phyloP scores from a whole-genome alignment of 2,888 invertebrate species.

The Nemotelus nigrinus region DNA sequence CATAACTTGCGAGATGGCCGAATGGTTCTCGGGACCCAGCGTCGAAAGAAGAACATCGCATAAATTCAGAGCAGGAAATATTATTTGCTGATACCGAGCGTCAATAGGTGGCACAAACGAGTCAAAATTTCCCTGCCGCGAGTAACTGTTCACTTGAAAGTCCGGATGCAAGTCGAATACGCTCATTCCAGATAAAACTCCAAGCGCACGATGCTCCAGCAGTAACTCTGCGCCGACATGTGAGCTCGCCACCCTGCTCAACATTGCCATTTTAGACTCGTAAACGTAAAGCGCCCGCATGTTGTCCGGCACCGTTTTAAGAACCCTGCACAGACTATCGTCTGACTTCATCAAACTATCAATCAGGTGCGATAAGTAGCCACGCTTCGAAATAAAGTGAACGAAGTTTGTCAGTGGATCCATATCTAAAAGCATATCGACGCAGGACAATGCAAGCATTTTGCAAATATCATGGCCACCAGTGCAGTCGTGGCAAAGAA shows the following conservation, averaged over 20 bases:
- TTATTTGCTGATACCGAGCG: conserved; percentile 81
- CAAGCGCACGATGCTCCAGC: conserved; percentile 70
- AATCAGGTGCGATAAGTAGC: conserved; percentile 84
- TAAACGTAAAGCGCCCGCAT: conserved; percentile 85
- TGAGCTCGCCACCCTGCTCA: conserved; percentile 75
- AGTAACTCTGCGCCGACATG: conserved; percentile 74
- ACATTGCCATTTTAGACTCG: conserved; percentile 85
- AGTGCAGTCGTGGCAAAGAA: conserved; percentile 85
- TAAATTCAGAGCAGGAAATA: conserved; percentile 82
- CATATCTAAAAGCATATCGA: conserved; percentile 81
- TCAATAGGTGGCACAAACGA: conserved; percentile 72
- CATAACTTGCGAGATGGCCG: conserved; percentile 82
- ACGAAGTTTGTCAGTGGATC: conserved; percentile 77
- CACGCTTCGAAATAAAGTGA: conserved; percentile 69
- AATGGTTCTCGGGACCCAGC: conserved; percentile 84
- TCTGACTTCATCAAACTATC: conserved; percentile 83
- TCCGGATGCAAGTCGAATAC: conserved; percentile 81
- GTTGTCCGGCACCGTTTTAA: conserved; percentile 74
- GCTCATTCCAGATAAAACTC: conserved; percentile 73
- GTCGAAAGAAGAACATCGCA: conserved; percentile 85
- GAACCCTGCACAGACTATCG: conserved; percentile 70
- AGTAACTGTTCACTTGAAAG: conserved; percentile 60
- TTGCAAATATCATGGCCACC: conserved; percentile 90
- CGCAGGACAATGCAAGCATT: conserved; percentile 85
- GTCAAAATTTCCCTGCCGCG: conserved; percentile 56